Base-by-base conservation (phyloP, 2,888 invertebrate genomes). In the Lycaena phlaeas region DNA sequence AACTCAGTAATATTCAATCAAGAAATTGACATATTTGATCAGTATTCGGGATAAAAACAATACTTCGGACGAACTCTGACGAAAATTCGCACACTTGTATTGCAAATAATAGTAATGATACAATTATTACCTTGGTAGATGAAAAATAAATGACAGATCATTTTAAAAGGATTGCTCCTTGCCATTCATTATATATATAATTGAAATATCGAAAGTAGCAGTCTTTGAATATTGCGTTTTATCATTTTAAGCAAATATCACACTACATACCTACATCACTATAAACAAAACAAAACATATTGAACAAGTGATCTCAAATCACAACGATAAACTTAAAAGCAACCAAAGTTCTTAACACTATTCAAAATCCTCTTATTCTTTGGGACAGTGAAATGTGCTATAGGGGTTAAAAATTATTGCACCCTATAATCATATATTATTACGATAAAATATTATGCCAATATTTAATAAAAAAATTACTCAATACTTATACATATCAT, bases 301-400 rank as follows among this genome's bases (percentile, higher is more conserved):
- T 40, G 27, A 40, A 30, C 18, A 40, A 30, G 18, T 28, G 22
- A 29, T 14, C 29, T 38, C 34, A 15, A 34, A 15, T 36, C 29
- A 43, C 7, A 40, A 38, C 10, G 27, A 39, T 10, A 37, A 26
- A 40, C 26, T 43, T 30, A 22, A 42, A 41, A 38, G 36, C 18
- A 53, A 40, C 39, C 46, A 57, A 48, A 64, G n/a, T n/a, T n/a
- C n/a, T n/a, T n/a, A n/a, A n/a, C n/a, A n/a, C n/a, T n/a, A 52
- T 68, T 76, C 75, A 55, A 73, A 67, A 59, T 63, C 68, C 57
- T 62, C 60, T 58, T 54, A 66, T 56, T 81, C 79, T 81, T 81
- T 81, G 81, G 79, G 71, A 73, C 68, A 67, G 69, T 57, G 62
- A 63, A 65, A 67, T 63, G 65, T 65, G 61, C 59, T 59, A 60